A percentile compares a stretch with the other conserved stretches of the same genome.
phyloP scores from a whole-genome alignment of 1,140 invertebrate species.

The Rhopalosiphum maidis region DNA sequence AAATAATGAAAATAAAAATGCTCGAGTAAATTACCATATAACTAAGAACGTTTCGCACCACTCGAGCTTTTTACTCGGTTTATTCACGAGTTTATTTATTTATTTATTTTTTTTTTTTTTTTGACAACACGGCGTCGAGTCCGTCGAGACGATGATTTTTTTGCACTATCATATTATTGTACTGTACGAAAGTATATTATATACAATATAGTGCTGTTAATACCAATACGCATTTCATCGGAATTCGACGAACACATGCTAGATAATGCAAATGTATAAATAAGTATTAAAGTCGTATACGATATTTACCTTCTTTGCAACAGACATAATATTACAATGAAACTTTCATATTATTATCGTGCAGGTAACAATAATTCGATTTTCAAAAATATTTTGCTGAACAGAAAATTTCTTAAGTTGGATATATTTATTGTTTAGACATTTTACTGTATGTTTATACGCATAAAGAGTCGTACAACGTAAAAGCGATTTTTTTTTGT shows the following conservation, averaged over 20 bases:
- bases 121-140: background rate
- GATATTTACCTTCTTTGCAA: background rate
- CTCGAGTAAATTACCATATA: background rate
- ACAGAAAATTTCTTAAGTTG: background rate
- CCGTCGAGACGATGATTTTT: background rate
- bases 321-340: background rate
- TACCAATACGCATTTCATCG: background rate
- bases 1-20: conserved; percentile 7
- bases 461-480: background rate
- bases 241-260: background rate
- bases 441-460: too few species aligned
- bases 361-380: too few species aligned
- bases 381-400: background rate
- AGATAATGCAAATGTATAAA: background rate
- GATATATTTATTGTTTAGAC: too few species aligned
- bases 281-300: too few species aligned
- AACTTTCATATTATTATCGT: too few species aligned
- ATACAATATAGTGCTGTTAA: background rate
- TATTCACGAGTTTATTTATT: too few species aligned
- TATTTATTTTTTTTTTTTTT: background rate
- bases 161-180: background rate
- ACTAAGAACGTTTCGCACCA: background rate
- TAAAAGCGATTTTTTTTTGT: background rate
- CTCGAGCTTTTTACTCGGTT: background rate
- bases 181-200: background rate